phyloP scores from a whole-genome alignment of 2,888 invertebrate genomes.

The Napeogenes inachia region DNA sequence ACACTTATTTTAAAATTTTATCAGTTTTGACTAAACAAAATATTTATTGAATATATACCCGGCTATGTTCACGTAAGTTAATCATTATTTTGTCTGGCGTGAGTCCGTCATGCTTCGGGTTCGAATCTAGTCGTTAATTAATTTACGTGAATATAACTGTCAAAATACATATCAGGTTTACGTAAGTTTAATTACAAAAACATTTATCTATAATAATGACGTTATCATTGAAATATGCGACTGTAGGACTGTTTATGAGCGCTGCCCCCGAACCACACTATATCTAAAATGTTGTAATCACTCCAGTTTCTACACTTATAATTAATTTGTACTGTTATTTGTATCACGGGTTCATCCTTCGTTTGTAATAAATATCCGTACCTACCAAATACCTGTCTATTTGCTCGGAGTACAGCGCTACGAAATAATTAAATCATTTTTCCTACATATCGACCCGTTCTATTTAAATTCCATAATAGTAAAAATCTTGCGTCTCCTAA shows the following conservation, averaged over 20 bases:
- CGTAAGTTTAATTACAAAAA: background rate
- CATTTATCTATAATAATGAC: slow-evolving; percentile 10
- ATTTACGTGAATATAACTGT: too few species aligned
- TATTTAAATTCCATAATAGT: slow-evolving; percentile 50
- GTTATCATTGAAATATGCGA: slow-evolving; percentile 51
- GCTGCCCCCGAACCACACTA: slow-evolving; percentile 59
- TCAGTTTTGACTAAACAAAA: too few species aligned
- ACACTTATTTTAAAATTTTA: too few species aligned
- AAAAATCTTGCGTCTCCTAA: slow-evolving; percentile 49
- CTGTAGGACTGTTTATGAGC: slow-evolving; percentile 58
- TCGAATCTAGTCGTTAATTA: too few species aligned
- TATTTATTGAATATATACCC: too few species aligned
- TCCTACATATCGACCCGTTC: slow-evolving; percentile 54
- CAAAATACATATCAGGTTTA: too few species aligned
- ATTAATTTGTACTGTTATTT: slow-evolving; percentile 73
- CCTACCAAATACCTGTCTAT: slow-evolving; percentile 32
- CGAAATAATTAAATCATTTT: slow-evolving; percentile 54
- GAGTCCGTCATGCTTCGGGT: too few species aligned
- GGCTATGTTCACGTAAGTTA: too few species aligned
- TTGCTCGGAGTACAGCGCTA: slow-evolving; percentile 66
- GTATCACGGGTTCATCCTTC: slow-evolving; percentile 16
- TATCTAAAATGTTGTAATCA: slow-evolving; percentile 45
- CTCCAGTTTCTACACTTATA: slow-evolving; percentile 61
- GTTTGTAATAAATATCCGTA: background rate
- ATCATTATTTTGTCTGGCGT: too few species aligned